These are phyloP conservation scores for Daphoenositta chrysoptera DNA, from an alignment of 2,113 vertebrate species.

Conservation along the genomic window DNA sequence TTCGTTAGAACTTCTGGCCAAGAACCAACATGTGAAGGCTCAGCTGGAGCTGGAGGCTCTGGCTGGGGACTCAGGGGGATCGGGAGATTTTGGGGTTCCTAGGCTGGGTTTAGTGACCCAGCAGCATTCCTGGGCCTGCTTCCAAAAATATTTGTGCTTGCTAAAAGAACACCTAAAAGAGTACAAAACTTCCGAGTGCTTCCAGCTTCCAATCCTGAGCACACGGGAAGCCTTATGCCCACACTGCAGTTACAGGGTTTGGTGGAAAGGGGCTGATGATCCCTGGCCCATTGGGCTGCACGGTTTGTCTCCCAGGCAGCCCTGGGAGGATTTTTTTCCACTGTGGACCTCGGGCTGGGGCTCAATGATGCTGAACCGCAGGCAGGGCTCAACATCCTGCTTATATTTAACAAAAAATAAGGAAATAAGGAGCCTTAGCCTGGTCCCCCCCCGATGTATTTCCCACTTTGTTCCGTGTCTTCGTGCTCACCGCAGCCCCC, in stretches of 20 bases:
- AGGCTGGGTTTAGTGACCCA: background rate
- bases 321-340: background rate
- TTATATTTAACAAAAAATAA: background rate
- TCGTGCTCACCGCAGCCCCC: accelerated
- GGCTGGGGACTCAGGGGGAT: background rate
- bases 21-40: background rate
- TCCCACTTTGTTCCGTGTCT: background rate
- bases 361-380: accelerated
- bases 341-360: accelerated
- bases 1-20: background rate
- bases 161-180: background rate
- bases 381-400: background rate
- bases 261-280: background rate
- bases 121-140: accelerated
- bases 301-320: background rate
- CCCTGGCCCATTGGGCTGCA: background rate
- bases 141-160: background rate
- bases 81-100: background rate
- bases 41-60: background rate
- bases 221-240: background rate
- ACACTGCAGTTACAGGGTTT: background rate
- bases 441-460: accelerated
- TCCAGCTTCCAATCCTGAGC: background rate
- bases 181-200: background rate
- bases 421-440: background rate